Evolutionary conservation across 2,888 invertebrate species (phyloP).

Genomic region (Caradrina clavipalpis): DNA sequence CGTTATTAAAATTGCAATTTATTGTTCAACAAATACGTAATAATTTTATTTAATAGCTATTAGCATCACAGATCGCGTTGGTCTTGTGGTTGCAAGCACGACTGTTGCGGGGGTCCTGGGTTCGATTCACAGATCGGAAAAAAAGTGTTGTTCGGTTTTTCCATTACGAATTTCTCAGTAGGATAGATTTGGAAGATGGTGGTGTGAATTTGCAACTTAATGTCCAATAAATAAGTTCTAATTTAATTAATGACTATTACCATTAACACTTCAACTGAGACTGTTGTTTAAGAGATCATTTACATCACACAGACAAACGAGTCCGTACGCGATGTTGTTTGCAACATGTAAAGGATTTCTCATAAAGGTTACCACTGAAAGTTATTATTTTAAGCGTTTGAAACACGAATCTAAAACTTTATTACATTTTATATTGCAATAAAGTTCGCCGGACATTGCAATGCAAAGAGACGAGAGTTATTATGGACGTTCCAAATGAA

Average conservation of each 20-base stretch:
- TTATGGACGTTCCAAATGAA: constrained; percentile 15
- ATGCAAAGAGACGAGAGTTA: background rate
- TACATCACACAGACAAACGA: background rate
- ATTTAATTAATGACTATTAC: too few relatives aligned
- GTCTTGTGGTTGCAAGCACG: too few relatives aligned
- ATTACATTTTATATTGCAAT: constrained; percentile 41
- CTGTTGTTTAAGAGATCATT: background rate
- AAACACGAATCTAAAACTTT: constrained; percentile 23
- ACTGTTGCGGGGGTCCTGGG: too few relatives aligned
- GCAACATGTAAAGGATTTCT: constrained; percentile 1
- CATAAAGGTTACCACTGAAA: constrained; percentile 12
- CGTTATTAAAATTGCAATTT: too few relatives aligned
- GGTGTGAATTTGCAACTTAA: too few relatives aligned
- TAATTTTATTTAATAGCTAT: too few relatives aligned
- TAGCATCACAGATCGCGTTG: too few relatives aligned
- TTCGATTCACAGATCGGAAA: background rate
- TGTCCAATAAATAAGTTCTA: too few relatives aligned
- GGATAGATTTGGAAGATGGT: too few relatives aligned
- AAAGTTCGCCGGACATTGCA: constrained; percentile 3
- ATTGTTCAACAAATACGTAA: too few relatives aligned
- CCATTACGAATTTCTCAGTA: too few relatives aligned
- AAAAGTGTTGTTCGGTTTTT: too few relatives aligned
- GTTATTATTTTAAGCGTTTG: constrained; percentile 15
- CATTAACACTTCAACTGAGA: background rate
- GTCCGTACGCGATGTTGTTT: background rate